A percentile compares a stretch with the other conserved stretches of the same genome.
Conservation (phyloP, 2,797 vertebrate species). For the Sebastes paucispinis region DNA sequence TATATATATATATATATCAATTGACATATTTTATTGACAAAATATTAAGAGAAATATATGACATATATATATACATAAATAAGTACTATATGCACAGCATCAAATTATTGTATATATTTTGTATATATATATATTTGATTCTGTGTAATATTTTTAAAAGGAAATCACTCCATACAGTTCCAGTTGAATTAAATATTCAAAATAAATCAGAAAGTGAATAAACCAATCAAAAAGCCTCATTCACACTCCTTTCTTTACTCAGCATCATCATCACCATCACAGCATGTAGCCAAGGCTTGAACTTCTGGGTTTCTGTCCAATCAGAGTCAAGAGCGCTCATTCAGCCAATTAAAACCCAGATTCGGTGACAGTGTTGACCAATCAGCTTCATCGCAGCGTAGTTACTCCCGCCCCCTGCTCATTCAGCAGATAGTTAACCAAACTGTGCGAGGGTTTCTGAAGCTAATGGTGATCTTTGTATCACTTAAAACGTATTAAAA, state of each 20-base stretch:
- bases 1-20: too few species aligned
- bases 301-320: conserved; percentile 60
- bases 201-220: too few species aligned
- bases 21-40: too few species aligned
- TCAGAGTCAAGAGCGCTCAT: not conserved
- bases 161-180: too few species aligned
- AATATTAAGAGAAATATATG: too few species aligned
- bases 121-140: too few species aligned
- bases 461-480: not conserved
- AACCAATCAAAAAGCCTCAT: not conserved
- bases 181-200: too few species aligned
- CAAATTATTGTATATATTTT: not conserved
- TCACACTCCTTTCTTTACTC: not conserved
- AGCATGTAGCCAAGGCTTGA: not conserved
- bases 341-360: conserved; percentile 34
- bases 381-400: not conserved
- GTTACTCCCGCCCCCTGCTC: conserved; percentile 21
- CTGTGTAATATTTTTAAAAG: too few species aligned
- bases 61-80: too few species aligned
- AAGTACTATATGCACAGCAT: too few species aligned
- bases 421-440: conserved; percentile 3
- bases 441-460: not conserved
- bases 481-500: not conserved
- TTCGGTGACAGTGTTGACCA: not conserved
- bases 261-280: not conserved